Evolutionary conservation across 2,797 vertebrate genomes (phyloP), one percentile per base, ranked within the genome.

Genomic region (Siniperca scherzeri): DNA sequence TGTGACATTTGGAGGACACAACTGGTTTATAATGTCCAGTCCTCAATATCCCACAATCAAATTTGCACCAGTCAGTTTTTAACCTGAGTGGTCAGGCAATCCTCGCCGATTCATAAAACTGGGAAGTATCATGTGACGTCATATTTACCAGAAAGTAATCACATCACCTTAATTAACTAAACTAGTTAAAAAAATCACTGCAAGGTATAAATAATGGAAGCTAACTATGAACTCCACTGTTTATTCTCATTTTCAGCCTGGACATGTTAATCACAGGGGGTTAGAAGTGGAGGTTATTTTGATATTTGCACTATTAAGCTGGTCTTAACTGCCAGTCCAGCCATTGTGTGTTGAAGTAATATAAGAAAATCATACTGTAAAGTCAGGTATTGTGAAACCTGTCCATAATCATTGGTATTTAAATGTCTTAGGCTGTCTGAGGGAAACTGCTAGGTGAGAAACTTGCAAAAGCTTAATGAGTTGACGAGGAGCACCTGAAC

Each of bases 1-100:
- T 66, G 40, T 62, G 44, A 57, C n/a, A 30, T 80, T 46, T 71
- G 21, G 40, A 52, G 44, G 33, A 76, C 70, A 64, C 62, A 19
- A 27, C n/a, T 57, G 12, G 6, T 66, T 56, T 46, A 68, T 72
- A 11, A 53, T 64, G 67, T 53, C 27, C 48, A 72, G 21, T 22
- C 61, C 17, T 69, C 3, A 55, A 2, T 64, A 46, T 59, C n/a
- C n/a, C 14, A 55, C 61, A 79, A 22, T 69, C 17, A 66, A 22
- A 21, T 74, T 55, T 60, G n/a, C 38, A 68, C 30, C 33, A 59
- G 17, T 70, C 36, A 14, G 11, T 71, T 76, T 67, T 21, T 42
- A 77, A 75, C 11, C 61, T 21, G 4, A 60, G 33, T 61, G 9
- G 42, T 85, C 68, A 66, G 40, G 22, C 5, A 0, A 13, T 44